Evolutionary conservation across 2,888 invertebrate genomes (phyloP).

Genomic region (Apeira syringaria): DNA sequence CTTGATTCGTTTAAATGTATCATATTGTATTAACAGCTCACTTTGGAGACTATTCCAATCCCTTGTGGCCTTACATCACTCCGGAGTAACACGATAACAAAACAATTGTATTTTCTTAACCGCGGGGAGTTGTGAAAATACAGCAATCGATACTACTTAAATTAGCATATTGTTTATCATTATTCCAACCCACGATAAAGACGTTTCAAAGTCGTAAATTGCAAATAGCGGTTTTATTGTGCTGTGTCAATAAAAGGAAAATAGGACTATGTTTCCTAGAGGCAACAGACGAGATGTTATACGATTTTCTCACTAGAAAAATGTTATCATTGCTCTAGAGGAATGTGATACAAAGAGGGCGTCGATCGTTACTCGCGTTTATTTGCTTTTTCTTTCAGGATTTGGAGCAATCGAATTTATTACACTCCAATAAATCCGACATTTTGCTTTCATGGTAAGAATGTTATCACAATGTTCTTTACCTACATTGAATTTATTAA

Average conservation of each 20-base stretch:
- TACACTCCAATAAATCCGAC: not conserved
- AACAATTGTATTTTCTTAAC: no score
- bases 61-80: no score
- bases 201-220: constrained; percentile 16
- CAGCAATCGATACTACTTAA: constrained; percentile 3
- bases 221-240: constrained; percentile 19
- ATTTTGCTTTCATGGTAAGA: not conserved
- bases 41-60: no score
- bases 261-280: constrained; percentile 13
- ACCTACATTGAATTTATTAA: no score
- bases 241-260: constrained; percentile 30
- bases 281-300: constrained; percentile 34
- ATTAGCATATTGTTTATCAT: constrained; percentile 9
- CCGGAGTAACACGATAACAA: no score
- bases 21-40: no score
- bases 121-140: no score
- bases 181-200: not conserved
- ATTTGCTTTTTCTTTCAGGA: constrained; percentile 3
- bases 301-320: constrained; percentile 30
- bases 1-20: no score
- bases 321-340: constrained; percentile 1
- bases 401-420: constrained; percentile 3
- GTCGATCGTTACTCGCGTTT: constrained; percentile 12
- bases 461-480: not conserved
- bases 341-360: constrained; percentile 5